Evolutionary conservation across 1,140 invertebrate genomes (phyloP).

Genomic region (Leptopilina boulardi): DNA sequence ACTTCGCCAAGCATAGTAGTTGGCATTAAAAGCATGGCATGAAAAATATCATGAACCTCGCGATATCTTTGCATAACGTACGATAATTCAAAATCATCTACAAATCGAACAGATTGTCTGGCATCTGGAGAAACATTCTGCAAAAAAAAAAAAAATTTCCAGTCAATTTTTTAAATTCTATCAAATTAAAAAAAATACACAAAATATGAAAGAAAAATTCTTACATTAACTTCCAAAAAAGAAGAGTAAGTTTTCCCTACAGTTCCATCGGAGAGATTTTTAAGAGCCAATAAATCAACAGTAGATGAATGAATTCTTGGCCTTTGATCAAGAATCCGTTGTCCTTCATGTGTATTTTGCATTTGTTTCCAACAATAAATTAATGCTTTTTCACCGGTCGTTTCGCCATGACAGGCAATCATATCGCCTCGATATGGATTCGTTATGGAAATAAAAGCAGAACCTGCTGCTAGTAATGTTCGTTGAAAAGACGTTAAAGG

Average conservation of each 20-base stretch:
- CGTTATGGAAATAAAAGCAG: slow-evolving; percentile 84
- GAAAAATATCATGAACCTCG: slow-evolving; percentile 96
- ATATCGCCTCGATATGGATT: slow-evolving; percentile 90
- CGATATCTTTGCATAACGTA: slow-evolving; percentile 98
- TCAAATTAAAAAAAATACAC: slow-evolving; percentile 30
- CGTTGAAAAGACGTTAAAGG: slow-evolving; percentile 85
- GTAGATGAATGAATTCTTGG: slow-evolving; percentile 92
- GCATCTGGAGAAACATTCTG: slow-evolving; percentile 95
- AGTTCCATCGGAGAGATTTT: slow-evolving; percentile 84
- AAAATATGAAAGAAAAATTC: slow-evolving; percentile 47
- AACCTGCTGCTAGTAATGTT: slow-evolving; percentile 85
- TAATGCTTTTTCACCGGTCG: slow-evolving; percentile 86
- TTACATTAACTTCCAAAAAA: slow-evolving; percentile 88
- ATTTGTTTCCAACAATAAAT: slow-evolving; percentile 82
- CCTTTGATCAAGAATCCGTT: slow-evolving; percentile 84
- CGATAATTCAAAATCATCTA: slow-evolving; percentile 92
- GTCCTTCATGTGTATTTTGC: slow-evolving; percentile 81
- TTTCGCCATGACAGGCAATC: slow-evolving; percentile 95
- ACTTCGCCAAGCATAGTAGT: slow-evolving; percentile 98
- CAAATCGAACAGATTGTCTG: slow-evolving; percentile 90
- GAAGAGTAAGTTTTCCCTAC: slow-evolving; percentile 90
- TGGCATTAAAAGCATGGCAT: slow-evolving; percentile 93
- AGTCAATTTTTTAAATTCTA: too few species aligned
- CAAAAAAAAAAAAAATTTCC: slow-evolving; percentile 57
- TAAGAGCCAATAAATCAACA: slow-evolving; percentile 85